These are phyloP conservation scores for Lasioglossum figueresi DNA, from an alignment of 2,888 invertebrate species.

Conservation along the genomic window DNA sequence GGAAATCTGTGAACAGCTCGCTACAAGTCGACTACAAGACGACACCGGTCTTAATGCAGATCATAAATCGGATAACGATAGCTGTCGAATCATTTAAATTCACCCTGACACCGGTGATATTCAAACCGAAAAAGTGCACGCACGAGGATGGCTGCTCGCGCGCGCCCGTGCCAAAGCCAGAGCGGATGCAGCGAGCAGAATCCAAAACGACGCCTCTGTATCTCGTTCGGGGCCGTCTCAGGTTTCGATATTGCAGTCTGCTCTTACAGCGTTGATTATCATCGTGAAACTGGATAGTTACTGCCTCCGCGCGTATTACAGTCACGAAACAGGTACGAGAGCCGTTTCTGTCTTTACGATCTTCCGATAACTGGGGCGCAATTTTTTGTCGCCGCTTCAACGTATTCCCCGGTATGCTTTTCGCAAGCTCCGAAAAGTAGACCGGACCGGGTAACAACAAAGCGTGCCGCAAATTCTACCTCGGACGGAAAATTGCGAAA, in stretches of 20 bases:
- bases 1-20: too few species aligned
- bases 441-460: neutral
- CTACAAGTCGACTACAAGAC: neutral
- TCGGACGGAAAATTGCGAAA: neutral
- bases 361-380: neutral
- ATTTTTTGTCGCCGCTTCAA: neutral
- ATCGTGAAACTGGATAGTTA: conserved; percentile 60
- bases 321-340: conserved; percentile 48
- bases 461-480: neutral
- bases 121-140: conserved; percentile 27
- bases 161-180: conserved; percentile 19
- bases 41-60: neutral
- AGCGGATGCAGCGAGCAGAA: conserved; percentile 57
- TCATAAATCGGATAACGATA: conserved; percentile 28
- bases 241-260: conserved; percentile 63
- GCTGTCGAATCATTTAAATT: conserved; percentile 36
- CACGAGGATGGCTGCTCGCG: conserved; percentile 16
- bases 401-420: neutral
- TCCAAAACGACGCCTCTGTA: conserved; percentile 56
- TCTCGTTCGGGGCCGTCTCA: conserved; percentile 50
- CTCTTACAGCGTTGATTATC: conserved; percentile 65
- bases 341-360: conserved; percentile 30
- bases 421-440: neutral
- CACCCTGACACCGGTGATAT: conserved; percentile 17
- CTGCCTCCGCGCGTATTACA: conserved; percentile 47